Evolutionary conservation across 2,797 vertebrate species (phyloP).

Genomic region (Pantherophis alleghaniensis): DNA sequence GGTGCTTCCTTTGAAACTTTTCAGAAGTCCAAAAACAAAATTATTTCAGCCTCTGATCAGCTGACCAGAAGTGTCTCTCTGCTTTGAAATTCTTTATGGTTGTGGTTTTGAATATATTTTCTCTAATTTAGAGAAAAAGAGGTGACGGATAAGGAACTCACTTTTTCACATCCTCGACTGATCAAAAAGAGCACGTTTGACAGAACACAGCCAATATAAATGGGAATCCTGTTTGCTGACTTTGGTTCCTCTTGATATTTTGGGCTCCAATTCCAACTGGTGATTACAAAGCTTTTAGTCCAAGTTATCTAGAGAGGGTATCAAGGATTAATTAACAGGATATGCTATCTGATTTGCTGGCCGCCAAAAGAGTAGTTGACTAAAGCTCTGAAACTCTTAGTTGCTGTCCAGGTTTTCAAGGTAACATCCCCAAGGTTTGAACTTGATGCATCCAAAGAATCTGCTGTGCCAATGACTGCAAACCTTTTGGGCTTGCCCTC

Average conservation of each 20-base stretch:
- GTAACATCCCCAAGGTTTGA: not conserved
- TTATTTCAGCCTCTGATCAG: not conserved
- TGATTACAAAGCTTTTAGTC: not conserved
- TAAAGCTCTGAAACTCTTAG: not conserved
- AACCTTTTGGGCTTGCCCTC: not conserved
- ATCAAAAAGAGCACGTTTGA: not conserved
- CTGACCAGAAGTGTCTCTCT: not conserved
- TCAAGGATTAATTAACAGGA: not conserved
- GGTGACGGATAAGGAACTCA: not conserved
- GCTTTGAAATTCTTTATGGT: not conserved
- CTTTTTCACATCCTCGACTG: not conserved
- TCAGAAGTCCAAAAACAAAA: not conserved
- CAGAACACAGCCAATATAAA: too few species aligned
- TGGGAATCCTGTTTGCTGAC: not conserved
- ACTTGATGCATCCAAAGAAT: not conserved
- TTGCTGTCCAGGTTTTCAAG: not conserved
- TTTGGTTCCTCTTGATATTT: not conserved
- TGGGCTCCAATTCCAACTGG: not conserved
- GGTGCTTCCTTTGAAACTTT: not conserved
- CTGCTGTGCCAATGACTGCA: not conserved
- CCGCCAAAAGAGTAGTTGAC: not conserved
- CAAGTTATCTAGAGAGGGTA: not conserved
- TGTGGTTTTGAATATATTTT: not conserved
- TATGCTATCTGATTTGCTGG: not conserved
- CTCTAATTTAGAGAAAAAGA: not conserved